Evolutionary conservation across 2,888 invertebrate genomes (phyloP), one percentile per base, ranked within the genome.

Genomic region (Myathropa florea): DNA sequence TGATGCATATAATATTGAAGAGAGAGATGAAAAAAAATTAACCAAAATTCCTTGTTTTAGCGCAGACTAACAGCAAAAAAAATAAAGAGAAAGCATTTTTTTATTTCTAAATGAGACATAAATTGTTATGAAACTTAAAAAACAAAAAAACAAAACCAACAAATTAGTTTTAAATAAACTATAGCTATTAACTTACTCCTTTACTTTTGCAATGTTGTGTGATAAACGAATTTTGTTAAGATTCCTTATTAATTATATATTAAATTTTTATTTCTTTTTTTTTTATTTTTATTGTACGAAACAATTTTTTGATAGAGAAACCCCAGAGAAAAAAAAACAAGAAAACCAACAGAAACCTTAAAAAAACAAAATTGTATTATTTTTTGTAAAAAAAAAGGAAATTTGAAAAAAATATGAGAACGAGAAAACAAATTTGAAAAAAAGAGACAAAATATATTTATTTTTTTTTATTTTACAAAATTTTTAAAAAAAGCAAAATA

Each of bases 181-280:
- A 78, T 83, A 82, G 82, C 77, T 85, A 75, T 72, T 23, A 75
- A 78, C 65, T 79, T 86, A 86, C 70, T 83, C 78, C 75, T 86
- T 82, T 82, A 82, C 76, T 76, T 61, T 82, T 92, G 91, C 91
- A 92, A 92, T 92, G 91, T 91, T 91, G 91, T 92, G 92, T 92
- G 92, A 92, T 92, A 92, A 91, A 90, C 83, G 84, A 85, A 84
- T 88, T 88, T 85, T 88, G 78, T 88, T 82, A 88, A 83, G 87
- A 83, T 88, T 87, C 83, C 87, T 83, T 87, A 82, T 88, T 88
- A 81, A 80, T 84, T 85, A 67, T 60, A 75, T 88, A 67, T 77
- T 83, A 77, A 83, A 65, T 86, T 88, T 86, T 88, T 83, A 65
- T 80, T 88, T 68, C 67, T 79, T 59, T 86, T 77, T 53, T 57